Evolutionary conservation across 2,797 vertebrate species (phyloP), one percentile per base, ranked within the genome.

Genomic region (Platalea minor): DNA sequence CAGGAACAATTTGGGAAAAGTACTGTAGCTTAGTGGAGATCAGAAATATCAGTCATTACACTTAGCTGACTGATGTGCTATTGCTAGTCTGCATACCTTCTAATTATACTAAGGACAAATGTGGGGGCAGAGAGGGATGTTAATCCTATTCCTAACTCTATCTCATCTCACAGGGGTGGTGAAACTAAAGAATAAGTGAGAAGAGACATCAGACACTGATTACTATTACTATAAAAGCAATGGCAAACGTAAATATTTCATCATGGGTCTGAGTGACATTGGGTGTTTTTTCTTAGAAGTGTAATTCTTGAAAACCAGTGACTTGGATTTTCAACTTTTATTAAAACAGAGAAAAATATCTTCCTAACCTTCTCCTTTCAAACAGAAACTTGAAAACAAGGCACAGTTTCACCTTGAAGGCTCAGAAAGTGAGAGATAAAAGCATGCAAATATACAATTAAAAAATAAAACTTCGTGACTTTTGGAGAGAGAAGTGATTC

Each of bases 311-410:
- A 76, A 89, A 85, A 59, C 5, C 14, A 57, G 7, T 37, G 14
- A 70, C n/a, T 73, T 5, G 21, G 25, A 54, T 57, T 70, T 73
- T 94, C 13, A 69, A 11, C 28, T 76, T 95, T 82, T 65, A 61
- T 91, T 92, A 46, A 51, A 94, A 54, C 17, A 82, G n/a, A n/a
- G 88, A 77, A 76, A 28, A 5, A 51, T 39, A 23, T 33, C 29
- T 88, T 84, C 15, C 12, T 79, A 82, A 68, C 12, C 23, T 78
- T 61, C 33, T 91, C 19, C 48, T 90, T 94, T 80, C 51, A 72
- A 77, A 85, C 37, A 67, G 6, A 78, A 70, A 43, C n/a, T 88
- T 77, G 57, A 80, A 93, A 87, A 76, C 35, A 89, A 74, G n/a
- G 5, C 60, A 86, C 17, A 60, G 15, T 81, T 85, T 87, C 67